Conservation (phyloP, 2,888 invertebrate genomes). For the Hypena proboscidalis region DNA sequence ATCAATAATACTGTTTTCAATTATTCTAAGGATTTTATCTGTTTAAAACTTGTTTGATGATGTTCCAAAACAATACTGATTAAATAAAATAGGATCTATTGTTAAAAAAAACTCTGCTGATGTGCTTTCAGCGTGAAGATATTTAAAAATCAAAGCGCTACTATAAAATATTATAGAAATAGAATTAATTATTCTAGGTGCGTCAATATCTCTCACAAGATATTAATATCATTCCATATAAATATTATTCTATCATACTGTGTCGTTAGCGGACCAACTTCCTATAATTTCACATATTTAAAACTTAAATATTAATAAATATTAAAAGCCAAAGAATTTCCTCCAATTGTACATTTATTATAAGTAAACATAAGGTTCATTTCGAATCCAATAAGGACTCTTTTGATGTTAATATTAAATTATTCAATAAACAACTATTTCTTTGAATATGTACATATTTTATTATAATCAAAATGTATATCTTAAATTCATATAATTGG, state of each 20-base stretch:
- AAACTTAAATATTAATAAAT: constrained; percentile 26
- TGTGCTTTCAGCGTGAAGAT: constrained; percentile 4
- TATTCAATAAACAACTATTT: constrained; percentile 28
- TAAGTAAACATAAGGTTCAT: constrained; percentile 34
- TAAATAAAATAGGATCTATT: constrained; percentile 4
- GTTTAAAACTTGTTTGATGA: constrained; percentile 14
- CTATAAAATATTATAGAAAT: constrained; percentile 3
- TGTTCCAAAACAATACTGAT: constrained; percentile 5
- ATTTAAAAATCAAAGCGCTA: constrained; percentile 1
- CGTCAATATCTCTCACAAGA: constrained; percentile 12
- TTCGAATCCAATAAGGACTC: constrained; percentile 32
- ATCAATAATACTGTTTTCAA: constrained; percentile 44
- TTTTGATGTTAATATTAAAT: constrained; percentile 38
- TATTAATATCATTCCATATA: constrained; percentile 55
- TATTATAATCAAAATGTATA: constrained; percentile 27
- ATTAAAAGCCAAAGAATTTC: constrained; percentile 50
- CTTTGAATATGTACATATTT: constrained; percentile 32
- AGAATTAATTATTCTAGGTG: constrained; percentile 14
- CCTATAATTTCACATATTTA: constrained; percentile 44
- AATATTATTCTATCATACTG: constrained; percentile 42
- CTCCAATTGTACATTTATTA: constrained; percentile 35
- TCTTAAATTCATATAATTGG: constrained; percentile 35
- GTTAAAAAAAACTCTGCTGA: constrained; percentile 7
- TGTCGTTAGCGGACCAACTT: constrained; percentile 66
- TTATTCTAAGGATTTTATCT: constrained; percentile 27